These are phyloP conservation scores for Lordiphosa clarofinis DNA, from an alignment of 1,140 invertebrate genomes.

Conservation along the genomic window DNA sequence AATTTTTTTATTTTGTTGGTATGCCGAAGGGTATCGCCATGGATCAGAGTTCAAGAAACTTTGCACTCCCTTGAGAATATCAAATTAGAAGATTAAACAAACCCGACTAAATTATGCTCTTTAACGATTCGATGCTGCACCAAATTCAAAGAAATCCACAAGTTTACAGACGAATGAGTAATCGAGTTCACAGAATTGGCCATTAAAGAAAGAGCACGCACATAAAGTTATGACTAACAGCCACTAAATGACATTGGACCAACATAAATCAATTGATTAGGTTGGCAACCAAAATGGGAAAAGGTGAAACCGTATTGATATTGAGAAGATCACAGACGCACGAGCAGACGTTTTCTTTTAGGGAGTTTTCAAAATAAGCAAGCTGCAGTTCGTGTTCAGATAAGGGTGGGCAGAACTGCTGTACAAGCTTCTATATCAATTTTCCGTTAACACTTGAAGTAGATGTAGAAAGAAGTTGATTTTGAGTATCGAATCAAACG, in stretches of 20 bases:
- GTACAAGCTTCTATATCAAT: no score
- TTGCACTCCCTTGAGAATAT: constrained; percentile 46
- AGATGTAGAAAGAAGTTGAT: no score
- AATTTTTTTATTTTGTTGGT: constrained; percentile 17
- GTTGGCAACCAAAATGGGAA: neutral
- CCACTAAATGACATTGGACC: constrained; percentile 12
- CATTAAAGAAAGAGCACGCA: neutral
- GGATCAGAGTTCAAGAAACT: constrained; percentile 64
- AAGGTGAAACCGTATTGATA: no score
- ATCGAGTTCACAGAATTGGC: neutral
- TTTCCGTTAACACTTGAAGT: no score
- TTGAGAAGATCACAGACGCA: no score
- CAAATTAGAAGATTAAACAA: constrained; percentile 35
- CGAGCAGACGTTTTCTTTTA: no score
- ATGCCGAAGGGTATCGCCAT: constrained; percentile 30
- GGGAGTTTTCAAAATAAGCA: no score
- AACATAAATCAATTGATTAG: constrained; percentile 55
- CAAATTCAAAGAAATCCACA: constrained; percentile 4
- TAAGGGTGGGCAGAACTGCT: no score
- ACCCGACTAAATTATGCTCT: constrained; percentile 42
- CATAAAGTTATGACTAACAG: constrained; percentile 19
- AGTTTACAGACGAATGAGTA: constrained; percentile 18
- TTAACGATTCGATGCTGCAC: neutral
- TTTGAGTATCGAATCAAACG: no score
- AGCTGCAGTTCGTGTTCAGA: no score